These are phyloP conservation scores for Sminthurides aquaticus DNA, from an alignment of 2,888 invertebrate genomes.

Conservation along the genomic window DNA sequence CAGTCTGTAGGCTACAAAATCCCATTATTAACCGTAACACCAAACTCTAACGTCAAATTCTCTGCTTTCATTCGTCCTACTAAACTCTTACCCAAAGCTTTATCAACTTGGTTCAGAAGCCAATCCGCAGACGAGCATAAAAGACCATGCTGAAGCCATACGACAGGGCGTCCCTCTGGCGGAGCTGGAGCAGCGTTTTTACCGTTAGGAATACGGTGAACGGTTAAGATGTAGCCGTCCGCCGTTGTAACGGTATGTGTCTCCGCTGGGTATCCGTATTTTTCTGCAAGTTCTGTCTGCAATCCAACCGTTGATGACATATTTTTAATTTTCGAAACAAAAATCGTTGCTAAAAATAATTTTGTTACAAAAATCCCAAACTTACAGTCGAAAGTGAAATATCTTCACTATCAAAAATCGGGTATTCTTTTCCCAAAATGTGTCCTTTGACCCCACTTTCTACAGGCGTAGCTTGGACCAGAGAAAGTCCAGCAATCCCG, in stretches of 20 bases:
- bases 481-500: neutral
- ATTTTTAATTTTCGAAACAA: too few relatives aligned
- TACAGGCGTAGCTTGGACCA: too few relatives aligned
- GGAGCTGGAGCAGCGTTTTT: slow-evolving; percentile 21
- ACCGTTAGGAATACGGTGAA: slow-evolving; percentile 33
- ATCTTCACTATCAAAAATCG: neutral
- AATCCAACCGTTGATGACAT: too few relatives aligned
- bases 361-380: too few relatives aligned
- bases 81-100: slow-evolving; percentile 14
- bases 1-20: slow-evolving; percentile 31
- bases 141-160: slow-evolving; percentile 49
- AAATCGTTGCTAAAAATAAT: too few relatives aligned
- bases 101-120: slow-evolving; percentile 44
- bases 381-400: too few relatives aligned
- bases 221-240: slow-evolving; percentile 32
- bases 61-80: slow-evolving; percentile 5
- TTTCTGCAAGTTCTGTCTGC: slow-evolving; percentile 33
- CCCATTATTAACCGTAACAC: neutral
- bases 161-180: slow-evolving; percentile 25
- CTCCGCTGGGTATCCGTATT: slow-evolving; percentile 37
- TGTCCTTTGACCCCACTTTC: neutral
- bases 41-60: neutral
- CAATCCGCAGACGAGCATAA: slow-evolving; percentile 49
- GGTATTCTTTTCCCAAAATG: neutral
- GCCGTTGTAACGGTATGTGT: slow-evolving; percentile 30